A percentile compares a stretch with the other conserved stretches of the same genome.
Conservation (phyloP, 1,140 invertebrate genomes). For the Microplitis demolitor region DNA sequence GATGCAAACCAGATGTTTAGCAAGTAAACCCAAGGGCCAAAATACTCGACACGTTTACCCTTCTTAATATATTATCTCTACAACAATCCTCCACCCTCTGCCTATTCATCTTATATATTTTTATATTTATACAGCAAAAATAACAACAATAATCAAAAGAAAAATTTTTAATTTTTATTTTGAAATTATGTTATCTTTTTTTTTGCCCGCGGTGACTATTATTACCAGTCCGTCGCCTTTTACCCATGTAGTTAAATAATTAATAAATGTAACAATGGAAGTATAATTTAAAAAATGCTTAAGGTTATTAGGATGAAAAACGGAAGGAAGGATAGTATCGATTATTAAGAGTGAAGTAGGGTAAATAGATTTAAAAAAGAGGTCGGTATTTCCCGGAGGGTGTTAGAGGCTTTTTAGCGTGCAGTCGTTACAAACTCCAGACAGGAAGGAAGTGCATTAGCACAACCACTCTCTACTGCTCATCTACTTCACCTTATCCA, state of each 20-base stretch:
- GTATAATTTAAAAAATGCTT: too few species aligned
- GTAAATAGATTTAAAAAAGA: slow-evolving; percentile 25
- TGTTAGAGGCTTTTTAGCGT: slow-evolving; percentile 28
- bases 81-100: too few species aligned
- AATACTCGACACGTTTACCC: background rate
- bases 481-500: slow-evolving; percentile 26
- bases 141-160: too few species aligned
- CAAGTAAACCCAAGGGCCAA: background rate
- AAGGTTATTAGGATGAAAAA: background rate
- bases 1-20: slow-evolving; percentile 20
- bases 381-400: slow-evolving; percentile 2
- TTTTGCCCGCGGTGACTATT: too few species aligned
- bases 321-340: slow-evolving; percentile 1
- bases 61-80: background rate
- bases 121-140: too few species aligned
- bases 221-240: too few species aligned
- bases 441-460: slow-evolving; percentile 35
- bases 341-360: slow-evolving; percentile 10
- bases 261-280: too few species aligned
- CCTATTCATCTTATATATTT: too few species aligned
- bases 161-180: too few species aligned
- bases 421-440: slow-evolving; percentile 28
- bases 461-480: slow-evolving; percentile 29
- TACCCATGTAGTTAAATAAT: too few species aligned
- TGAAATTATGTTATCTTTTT: too few species aligned